Percentiles rank a stretch among this genome's conserved stretches.
Conservation (phyloP, 2,888 invertebrate species). For the Euclidia mi region DNA sequence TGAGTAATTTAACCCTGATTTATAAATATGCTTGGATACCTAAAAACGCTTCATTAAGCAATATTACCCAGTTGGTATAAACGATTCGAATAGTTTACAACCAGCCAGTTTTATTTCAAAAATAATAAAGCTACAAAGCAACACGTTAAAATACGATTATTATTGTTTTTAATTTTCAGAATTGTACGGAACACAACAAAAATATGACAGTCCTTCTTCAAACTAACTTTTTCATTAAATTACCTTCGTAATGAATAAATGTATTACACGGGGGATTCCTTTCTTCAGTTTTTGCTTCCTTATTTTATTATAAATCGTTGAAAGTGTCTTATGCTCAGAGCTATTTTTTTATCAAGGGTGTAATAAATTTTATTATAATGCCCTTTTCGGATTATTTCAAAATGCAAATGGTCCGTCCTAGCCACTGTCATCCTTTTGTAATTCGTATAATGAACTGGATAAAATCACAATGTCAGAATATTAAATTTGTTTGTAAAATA, state of each 20-base stretch:
- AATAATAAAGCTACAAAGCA: too few species aligned
- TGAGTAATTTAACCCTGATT: too few species aligned
- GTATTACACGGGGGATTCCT: constrained; percentile 80
- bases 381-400: constrained; percentile 74
- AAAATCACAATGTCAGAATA: constrained; percentile 59
- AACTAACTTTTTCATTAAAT: constrained; percentile 74
- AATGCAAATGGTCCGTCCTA: constrained; percentile 75
- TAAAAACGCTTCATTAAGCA: too few species aligned
- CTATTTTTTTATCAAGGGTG: constrained; percentile 75
- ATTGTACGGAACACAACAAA: constrained; percentile 24
- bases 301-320: constrained; percentile 78
- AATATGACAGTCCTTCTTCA: constrained; percentile 16
- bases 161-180: background rate
- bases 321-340: constrained; percentile 74
- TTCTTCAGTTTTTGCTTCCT: constrained; percentile 72
- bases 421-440: constrained; percentile 65
- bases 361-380: constrained; percentile 80
- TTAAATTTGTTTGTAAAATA: constrained; percentile 35
- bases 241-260: constrained; percentile 85
- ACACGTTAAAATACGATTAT: too few species aligned
- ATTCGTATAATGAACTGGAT: constrained; percentile 68
- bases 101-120: too few species aligned
- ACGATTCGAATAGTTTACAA: too few species aligned
- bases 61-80: too few species aligned
- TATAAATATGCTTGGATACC: too few species aligned